Percentiles rank a stretch among this genome's conserved stretches.
phyloP scores from a whole-genome alignment of 2,113 vertebrate species.

The Pituophis catenifer region DNA sequence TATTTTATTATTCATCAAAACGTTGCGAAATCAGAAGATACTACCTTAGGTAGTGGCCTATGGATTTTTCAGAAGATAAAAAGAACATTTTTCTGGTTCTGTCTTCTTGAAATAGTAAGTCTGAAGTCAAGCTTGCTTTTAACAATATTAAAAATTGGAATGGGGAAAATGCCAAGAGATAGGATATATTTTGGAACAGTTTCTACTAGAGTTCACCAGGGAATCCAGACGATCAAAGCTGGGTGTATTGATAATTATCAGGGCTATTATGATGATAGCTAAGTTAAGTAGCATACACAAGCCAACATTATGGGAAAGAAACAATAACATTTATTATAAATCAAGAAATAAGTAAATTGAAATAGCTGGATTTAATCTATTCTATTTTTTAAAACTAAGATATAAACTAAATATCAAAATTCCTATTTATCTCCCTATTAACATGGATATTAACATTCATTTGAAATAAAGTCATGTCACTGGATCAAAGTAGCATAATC shows the following conservation, averaged over 20 bases:
- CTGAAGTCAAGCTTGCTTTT: not conserved
- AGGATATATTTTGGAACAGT: not conserved
- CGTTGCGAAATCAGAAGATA: not conserved
- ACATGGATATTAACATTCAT: not conserved
- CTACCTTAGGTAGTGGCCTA: not conserved
- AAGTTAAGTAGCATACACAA: not conserved
- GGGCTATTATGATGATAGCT: not conserved
- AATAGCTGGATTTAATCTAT: not conserved
- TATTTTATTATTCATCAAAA: not conserved
- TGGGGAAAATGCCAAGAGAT: not conserved
- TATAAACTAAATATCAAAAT: not conserved
- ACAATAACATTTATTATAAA: not conserved
- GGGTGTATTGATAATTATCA: not conserved
- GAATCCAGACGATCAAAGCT: not conserved
- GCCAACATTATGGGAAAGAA: not conserved
- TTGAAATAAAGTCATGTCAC: not conserved
- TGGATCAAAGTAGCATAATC: not conserved
- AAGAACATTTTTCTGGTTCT: not conserved
- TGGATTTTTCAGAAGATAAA: not conserved
- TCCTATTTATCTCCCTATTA: not conserved
- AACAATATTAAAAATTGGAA: not conserved
- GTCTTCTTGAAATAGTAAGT: not conserved
- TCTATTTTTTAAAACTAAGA: not conserved
- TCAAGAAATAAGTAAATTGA: not conserved
- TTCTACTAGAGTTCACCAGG: not conserved